phyloP scores from a whole-genome alignment of 2,113 vertebrate genomes.

The Bungarus multicinctus region DNA sequence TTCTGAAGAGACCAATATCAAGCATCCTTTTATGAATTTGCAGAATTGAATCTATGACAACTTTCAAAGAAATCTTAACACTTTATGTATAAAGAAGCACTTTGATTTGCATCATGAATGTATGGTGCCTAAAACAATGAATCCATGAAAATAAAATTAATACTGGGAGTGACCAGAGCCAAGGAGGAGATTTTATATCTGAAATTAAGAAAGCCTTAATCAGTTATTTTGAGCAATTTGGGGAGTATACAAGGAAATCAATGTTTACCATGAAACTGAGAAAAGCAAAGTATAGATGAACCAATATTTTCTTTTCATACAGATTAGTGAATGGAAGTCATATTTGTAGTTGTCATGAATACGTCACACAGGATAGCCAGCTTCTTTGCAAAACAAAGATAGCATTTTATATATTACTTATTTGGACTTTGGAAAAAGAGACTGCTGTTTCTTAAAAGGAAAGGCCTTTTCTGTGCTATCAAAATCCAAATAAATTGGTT shows the following conservation, averaged over 20 bases:
- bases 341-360: neutral
- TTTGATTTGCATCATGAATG: neutral
- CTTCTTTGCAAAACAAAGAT: neutral
- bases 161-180: neutral
- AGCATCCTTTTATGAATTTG: neutral
- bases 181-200: neutral
- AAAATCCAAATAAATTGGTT: neutral
- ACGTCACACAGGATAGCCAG: neutral
- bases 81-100: too few species aligned
- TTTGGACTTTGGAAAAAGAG: neutral
- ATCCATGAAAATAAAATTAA: neutral
- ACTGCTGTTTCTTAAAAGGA: neutral
- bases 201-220: neutral
- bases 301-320: neutral
- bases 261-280: neutral
- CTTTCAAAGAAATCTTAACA: neutral
- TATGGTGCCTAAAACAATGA: neutral
- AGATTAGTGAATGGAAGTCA: neutral
- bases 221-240: neutral
- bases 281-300: neutral
- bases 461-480: neutral
- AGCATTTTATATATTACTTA: conserved; percentile 15
- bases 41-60: neutral
- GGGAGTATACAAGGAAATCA: neutral
- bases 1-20: neutral